Evolutionary conservation across 2,888 invertebrate species (phyloP).

Genomic region (Lepidocyrtinus sp.): DNA sequence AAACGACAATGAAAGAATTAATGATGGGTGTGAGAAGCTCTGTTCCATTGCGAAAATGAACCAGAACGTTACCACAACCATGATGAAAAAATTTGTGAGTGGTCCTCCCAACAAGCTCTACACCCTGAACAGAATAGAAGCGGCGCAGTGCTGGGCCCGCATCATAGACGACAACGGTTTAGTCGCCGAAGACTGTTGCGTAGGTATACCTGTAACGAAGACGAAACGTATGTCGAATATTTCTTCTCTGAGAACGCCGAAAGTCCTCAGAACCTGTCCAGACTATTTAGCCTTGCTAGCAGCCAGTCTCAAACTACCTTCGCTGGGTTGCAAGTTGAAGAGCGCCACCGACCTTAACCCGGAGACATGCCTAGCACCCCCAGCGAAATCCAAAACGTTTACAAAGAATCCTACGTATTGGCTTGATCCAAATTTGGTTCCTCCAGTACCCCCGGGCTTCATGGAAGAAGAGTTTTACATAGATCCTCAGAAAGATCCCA

Average conservation of each 20-base stretch:
- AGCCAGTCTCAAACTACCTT: no score
- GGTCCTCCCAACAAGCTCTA: conserved; percentile 38
- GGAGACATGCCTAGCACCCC: no score
- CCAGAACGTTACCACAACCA: conserved; percentile 40
- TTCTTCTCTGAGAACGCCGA: conserved; percentile 21
- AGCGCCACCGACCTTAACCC: no score
- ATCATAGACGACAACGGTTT: conserved; percentile 20
- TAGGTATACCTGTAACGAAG: not conserved
- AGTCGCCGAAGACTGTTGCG: conserved; percentile 25
- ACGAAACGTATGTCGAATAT: conserved; percentile 16
- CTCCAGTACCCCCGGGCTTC: conserved; percentile 41
- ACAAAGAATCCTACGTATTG: conserved; percentile 35
- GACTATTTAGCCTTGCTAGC: not conserved
- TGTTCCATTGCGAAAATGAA: conserved; percentile 42
- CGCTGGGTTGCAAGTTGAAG: no score
- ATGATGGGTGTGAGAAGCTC: conserved; percentile 40
- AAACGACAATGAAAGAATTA: conserved; percentile 30
- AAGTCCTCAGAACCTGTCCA: not conserved
- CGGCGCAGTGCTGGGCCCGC: conserved; percentile 39
- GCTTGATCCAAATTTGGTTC: conserved; percentile 38
- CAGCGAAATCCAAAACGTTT: not conserved
- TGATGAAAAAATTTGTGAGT: conserved; percentile 49
- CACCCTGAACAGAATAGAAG: conserved; percentile 43
- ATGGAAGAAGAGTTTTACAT: conserved; percentile 33
- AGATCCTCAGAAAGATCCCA: conserved; percentile 35